These are phyloP conservation scores for Orthosia gracilis DNA, from an alignment of 2,888 invertebrate genomes.

Conservation along the genomic window DNA sequence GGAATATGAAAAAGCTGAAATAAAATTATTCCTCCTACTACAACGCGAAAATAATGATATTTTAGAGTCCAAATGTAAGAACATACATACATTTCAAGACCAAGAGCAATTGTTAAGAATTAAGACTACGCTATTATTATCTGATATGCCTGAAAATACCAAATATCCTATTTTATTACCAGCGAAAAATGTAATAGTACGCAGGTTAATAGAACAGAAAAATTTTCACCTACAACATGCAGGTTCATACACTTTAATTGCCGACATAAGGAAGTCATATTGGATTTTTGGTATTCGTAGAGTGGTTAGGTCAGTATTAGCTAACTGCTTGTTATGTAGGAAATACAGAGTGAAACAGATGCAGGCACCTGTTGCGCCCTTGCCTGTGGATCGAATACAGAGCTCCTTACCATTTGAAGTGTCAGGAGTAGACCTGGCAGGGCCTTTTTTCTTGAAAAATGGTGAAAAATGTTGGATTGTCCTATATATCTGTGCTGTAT, in stretches of 20 bases:
- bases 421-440: neutral
- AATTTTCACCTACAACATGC: constrained; percentile 6
- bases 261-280: neutral
- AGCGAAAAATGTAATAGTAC: neutral
- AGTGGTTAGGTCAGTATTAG: neutral
- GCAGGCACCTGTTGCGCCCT: too few species aligned
- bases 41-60: too few species aligned
- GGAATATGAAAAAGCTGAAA: too few species aligned
- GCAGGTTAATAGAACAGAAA: constrained; percentile 3
- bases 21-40: too few species aligned
- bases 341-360: too few species aligned
- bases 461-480: neutral
- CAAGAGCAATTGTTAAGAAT: too few species aligned
- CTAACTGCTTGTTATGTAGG: too few species aligned
- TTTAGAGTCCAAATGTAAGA: too few species aligned
- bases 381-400: neutral
- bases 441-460: neutral
- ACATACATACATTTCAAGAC: too few species aligned
- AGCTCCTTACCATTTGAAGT: constrained; percentile 1
- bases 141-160: neutral
- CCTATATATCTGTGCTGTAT: neutral
- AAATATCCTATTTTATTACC: constrained; percentile 8
- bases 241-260: constrained; percentile 2
- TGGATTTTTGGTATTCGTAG: neutral
- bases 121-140: too few species aligned